A percentile compares a stretch with the other conserved stretches of the same genome.
phyloP scores from a whole-genome alignment of 1,140 invertebrate genomes.

The Hylaeus volcanicus region DNA sequence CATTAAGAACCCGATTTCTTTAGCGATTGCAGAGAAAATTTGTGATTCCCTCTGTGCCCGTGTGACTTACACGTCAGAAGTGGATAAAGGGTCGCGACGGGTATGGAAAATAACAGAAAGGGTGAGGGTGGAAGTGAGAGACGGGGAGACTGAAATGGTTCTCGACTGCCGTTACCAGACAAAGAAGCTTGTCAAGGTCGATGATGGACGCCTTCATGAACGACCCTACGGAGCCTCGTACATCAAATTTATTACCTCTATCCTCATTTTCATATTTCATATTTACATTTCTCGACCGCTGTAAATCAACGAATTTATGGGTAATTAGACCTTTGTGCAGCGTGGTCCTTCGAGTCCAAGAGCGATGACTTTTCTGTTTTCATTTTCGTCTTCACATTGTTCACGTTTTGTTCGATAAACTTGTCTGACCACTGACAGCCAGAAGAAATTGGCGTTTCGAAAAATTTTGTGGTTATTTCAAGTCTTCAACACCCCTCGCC shows the following conservation, averaged over 20 bases:
- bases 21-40: no score
- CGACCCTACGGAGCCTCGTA: slow-evolving; percentile 87
- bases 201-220: slow-evolving; percentile 88
- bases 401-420: background rate
- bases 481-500: background rate
- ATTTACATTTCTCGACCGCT: slow-evolving; percentile 85
- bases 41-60: background rate
- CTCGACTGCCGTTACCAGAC: slow-evolving; percentile 77
- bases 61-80: background rate
- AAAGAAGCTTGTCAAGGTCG: slow-evolving; percentile 84
- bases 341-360: slow-evolving; percentile 68
- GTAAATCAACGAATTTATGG: slow-evolving; percentile 85
- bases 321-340: slow-evolving; percentile 84
- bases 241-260: slow-evolving; percentile 89
- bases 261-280: slow-evolving; percentile 91
- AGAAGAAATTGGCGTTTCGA: background rate
- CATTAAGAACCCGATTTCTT: no score
- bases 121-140: background rate
- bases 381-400: background rate
- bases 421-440: background rate
- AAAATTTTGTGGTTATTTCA: background rate
- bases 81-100: background rate
- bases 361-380: background rate
- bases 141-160: slow-evolving; percentile 67
- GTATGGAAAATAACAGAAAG: background rate